These are phyloP conservation scores for Porites lobata DNA, from an alignment of 92 coral and sea anemone genomes.

Conservation along the genomic window DNA sequence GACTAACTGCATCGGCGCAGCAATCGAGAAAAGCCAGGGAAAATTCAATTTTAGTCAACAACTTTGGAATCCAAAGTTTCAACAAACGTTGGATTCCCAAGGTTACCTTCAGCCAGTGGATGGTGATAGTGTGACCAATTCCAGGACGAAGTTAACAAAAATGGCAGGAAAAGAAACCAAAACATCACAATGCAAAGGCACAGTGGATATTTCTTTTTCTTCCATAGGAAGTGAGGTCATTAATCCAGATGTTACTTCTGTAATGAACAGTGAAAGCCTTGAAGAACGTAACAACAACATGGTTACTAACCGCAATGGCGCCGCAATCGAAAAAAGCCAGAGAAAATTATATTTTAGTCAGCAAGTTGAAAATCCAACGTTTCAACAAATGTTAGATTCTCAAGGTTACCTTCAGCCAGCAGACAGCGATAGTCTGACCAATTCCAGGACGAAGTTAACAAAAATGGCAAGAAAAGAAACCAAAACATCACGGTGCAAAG, in stretches of 20 bases:
- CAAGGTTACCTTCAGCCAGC: slow-evolving; percentile 27
- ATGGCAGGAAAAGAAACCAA: no score
- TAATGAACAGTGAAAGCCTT: no score
- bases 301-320: no score
- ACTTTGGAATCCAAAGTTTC: not conserved
- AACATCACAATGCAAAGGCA: not conserved
- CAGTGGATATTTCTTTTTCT: no score
- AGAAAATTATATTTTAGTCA: no score
- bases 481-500: not conserved
- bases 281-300: no score
- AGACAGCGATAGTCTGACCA: not conserved
- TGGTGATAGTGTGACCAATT: not conserved
- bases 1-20: not conserved
- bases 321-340: not conserved
- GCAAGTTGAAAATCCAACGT: not conserved
- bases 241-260: no score
- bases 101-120: slow-evolving; percentile 33
- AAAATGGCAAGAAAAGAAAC: no score
- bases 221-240: no score
- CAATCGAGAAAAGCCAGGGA: not conserved
- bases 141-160: not conserved
- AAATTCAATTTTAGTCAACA: no score
- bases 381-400: not conserved
- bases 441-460: not conserved
- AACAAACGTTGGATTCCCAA: not conserved